Evolutionary conservation across 2,113 vertebrate species (phyloP).

Genomic region (Corydoras sp.): DNA sequence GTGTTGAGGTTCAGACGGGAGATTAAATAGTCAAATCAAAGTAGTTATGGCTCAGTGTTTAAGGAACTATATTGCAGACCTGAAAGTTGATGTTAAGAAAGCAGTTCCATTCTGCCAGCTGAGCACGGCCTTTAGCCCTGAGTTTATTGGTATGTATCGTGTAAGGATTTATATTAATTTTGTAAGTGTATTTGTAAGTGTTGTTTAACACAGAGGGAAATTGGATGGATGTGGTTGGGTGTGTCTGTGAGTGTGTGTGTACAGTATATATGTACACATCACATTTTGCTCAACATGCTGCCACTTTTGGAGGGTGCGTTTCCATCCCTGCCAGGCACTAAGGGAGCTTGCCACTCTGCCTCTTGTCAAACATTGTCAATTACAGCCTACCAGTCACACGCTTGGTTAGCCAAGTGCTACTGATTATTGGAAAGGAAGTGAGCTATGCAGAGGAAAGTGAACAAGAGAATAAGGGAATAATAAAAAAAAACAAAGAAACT

Average conservation of each 20-base stretch:
- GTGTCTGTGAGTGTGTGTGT: constrained; percentile 1
- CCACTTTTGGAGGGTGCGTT: constrained; percentile 12
- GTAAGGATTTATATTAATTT: no score
- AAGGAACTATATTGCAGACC: no score
- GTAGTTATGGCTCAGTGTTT: no score
- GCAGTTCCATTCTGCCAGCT: no score
- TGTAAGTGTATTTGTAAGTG: no score
- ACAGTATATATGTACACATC: not conserved
- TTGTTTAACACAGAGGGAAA: no score
- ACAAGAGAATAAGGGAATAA: constrained; percentile 26
- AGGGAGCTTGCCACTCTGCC: constrained; percentile 33
- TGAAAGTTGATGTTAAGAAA: no score
- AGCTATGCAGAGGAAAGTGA: not conserved
- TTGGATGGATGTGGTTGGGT: not conserved
- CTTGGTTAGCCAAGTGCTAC: constrained; percentile 49
- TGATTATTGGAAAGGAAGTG: constrained; percentile 10
- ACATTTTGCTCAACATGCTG: constrained; percentile 9
- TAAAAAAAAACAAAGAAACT: constrained; percentile 34
- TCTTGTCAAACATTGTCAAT: constrained; percentile 52
- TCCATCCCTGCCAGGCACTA: constrained; percentile 40
- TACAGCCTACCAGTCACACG: constrained; percentile 50
- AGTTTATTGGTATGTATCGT: no score
- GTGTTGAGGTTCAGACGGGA: constrained; percentile 1
- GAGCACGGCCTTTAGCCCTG: no score
- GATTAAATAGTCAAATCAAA: not conserved